phyloP scores from a whole-genome alignment of 2,113 vertebrate genomes.

The Eretmochelys imbricata region DNA sequence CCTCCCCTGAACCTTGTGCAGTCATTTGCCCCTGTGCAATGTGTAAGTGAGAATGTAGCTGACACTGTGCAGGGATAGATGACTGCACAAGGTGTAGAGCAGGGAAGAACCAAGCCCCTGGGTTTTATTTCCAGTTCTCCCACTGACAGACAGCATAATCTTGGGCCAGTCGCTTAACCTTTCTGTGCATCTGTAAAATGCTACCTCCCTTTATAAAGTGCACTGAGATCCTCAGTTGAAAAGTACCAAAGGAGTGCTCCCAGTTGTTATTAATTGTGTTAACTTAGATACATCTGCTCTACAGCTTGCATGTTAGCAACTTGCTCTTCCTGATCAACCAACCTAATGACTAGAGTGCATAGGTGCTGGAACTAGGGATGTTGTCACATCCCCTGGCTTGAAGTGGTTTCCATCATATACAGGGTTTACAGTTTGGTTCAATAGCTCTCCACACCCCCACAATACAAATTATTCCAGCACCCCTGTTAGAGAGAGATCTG shows the following conservation, averaged over 20 bases:
- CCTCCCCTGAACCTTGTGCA: neutral
- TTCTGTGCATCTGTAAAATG: neutral
- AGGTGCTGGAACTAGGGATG: too few species aligned
- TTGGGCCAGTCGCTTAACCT: neutral
- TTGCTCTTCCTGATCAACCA: neutral
- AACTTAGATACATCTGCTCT: neutral
- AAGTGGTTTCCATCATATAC: too few species aligned
- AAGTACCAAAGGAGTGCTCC: neutral
- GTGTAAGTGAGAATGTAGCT: neutral
- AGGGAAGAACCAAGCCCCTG: neutral
- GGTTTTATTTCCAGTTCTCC: neutral
- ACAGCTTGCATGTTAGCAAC: constrained; percentile 11
- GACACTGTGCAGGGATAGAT: fast-evolving
- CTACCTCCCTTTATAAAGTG: neutral
- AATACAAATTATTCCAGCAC: too few species aligned
- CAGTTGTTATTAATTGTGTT: neutral
- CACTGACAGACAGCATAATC: neutral
- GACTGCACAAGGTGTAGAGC: neutral
- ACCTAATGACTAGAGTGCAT: fast-evolving
- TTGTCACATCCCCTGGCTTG: too few species aligned
- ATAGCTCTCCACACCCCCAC: too few species aligned
- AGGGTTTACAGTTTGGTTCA: too few species aligned
- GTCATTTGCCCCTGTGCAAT: neutral
- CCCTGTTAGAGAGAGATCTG: neutral
- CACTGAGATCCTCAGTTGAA: neutral